Base-by-base conservation (phyloP, 2,888 invertebrate species). In the Limnephilus lunatus region DNA sequence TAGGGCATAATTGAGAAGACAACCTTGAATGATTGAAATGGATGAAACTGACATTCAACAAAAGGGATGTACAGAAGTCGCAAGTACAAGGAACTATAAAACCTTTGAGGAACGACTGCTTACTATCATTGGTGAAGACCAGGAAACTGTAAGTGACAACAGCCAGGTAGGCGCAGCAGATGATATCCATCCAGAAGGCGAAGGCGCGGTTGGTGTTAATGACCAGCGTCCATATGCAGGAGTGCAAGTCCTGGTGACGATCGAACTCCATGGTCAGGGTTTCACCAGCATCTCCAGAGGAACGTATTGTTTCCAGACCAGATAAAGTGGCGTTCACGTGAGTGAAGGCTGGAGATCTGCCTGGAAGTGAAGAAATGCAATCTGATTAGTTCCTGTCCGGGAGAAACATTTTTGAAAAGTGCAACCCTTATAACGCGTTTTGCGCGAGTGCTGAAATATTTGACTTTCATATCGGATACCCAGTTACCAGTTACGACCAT, bases 261-360 rank as follows among this genome's bases (percentile, higher is more conserved):
- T 98, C 98, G 94, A 98, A 98, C 94, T 98, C 97, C 30, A 96
- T 95, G 11, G 97, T 97, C 80, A 98, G 96, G 15, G 97, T 96
- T 9, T 97, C 95, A 95, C 98, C 97, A 48, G 95, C 93, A 87
- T 97, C 96, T 87, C 97, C 96, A 90, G 97, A 97, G 0, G 98
- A 98, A 85, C 99, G 95, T 91, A 99, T 98, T 0, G 98, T 98
- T 3, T 98, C 97, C 3, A 99, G 95, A 0, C 99, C 99, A 94
- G 97, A 97, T 1, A 99, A 96, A 0, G 98, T 98, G 0, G 98
- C 97, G 92, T 97, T 98, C 32, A 98, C 95, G 95, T 99, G 98
- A 90, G 97, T 97, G 94, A 98, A 98, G 0, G 99, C 98, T 19
- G 98, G 98, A 94, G 98, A 98, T 91, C 98, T 97, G 81, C 98